Conservation (phyloP, 2,113 vertebrate genomes). For the Myanophis thanlyinensis region DNA sequence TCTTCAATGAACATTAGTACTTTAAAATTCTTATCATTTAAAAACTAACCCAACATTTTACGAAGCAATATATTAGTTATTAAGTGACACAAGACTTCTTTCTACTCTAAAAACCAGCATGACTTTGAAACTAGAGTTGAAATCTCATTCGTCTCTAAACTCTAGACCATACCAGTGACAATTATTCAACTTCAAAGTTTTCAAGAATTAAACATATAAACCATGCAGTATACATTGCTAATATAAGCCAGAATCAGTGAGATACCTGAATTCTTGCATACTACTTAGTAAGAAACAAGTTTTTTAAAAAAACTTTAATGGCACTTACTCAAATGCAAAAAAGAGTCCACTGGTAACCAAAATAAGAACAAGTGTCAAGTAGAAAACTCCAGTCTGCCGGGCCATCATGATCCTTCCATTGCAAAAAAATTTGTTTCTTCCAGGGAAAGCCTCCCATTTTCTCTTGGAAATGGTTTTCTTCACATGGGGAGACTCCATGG, state of each 20-base stretch:
- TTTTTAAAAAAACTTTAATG: neutral
- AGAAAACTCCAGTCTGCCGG: constrained; percentile 97
- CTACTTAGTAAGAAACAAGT: neutral
- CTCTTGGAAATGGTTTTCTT: constrained; percentile 79
- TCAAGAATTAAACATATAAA: neutral
- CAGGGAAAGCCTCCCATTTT: constrained; percentile 97
- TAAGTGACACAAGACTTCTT: neutral
- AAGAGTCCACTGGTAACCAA: constrained; percentile 97
- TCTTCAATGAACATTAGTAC: neutral
- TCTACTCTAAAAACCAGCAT: neutral
- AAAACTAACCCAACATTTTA: neutral
- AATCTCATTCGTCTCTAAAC: neutral
- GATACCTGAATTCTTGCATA: neutral
- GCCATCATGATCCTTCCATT: constrained; percentile 99
- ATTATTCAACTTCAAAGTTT: neutral
- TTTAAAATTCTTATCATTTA: neutral
- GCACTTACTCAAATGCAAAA: constrained; percentile 98
- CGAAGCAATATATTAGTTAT: too few species aligned
- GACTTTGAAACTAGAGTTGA: neutral
- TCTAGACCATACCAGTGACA: neutral
- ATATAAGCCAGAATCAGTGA: constrained; percentile 8
- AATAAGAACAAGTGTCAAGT: constrained; percentile 94
- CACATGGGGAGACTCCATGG: constrained; percentile 95
- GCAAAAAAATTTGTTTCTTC: constrained; percentile 97
- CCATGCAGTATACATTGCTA: neutral